Evolutionary conservation across 2,888 invertebrate species (phyloP), one percentile per base, ranked within the genome.

Genomic region (Euproctis similis): DNA sequence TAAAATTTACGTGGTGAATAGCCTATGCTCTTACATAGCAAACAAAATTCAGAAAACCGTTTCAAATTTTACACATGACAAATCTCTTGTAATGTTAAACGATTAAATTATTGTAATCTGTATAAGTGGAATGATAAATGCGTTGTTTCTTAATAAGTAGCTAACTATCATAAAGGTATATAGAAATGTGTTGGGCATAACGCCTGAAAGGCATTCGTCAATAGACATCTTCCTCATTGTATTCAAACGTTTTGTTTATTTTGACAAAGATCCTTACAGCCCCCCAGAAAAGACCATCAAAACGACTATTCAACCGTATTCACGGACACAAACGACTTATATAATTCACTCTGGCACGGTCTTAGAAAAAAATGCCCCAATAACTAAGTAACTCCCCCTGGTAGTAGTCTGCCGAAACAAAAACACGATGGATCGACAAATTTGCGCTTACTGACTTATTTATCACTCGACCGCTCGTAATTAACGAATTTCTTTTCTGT

Each of bases 361-460:
- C 42, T 36, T 28, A 41, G 51, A 55, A 72, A 76, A n/a, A 74
- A 74, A 73, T 70, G 39, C 58, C 64, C 69, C 69, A 69, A 72
- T 72, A 73, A 67, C 70, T 60, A 63, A 67, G 59, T 58, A 69
- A 66, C 64, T 67, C 55, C 49, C 55, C 46, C 59, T 49, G 44
- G n/a, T n/a, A n/a, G n/a, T n/a, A n/a, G n/a, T 57, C 55, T 58
- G 52, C 51, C 48, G 55, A 58, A 63, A 62, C 69, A 76, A 77
- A 78, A 77, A 74, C 71, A 62, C 58, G 57, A 72, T 63, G 52
- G 73, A 76, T 72, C 68, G 66, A 76, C 74, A 75, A 76, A 77
- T 76, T 74, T 70, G 59, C 68, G 69, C 72, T 71, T 67, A 69
- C 58, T 72, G 71, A 75, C 76, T 76, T 80, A 74, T 77, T 78